Percentiles rank a stretch among this genome's conserved stretches.
phyloP scores from a whole-genome alignment of 2,113 vertebrate genomes.

The Anguilla rostrata region DNA sequence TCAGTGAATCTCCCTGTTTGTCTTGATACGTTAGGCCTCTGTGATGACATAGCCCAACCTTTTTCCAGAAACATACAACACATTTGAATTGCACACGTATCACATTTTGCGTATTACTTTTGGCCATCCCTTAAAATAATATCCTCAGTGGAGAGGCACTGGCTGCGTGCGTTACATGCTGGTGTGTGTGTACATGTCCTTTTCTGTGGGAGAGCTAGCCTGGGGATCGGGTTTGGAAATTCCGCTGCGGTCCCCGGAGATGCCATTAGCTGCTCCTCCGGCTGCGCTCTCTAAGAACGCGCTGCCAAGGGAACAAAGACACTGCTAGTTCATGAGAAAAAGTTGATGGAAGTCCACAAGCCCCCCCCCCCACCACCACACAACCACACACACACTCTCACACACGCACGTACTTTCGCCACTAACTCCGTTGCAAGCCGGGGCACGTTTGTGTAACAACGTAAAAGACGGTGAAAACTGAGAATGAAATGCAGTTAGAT shows the following conservation, averaged over 20 bases:
- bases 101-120: neutral
- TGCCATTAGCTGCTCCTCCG: constrained; percentile 26
- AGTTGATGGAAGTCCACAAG: constrained; percentile 16
- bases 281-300: constrained; percentile 23
- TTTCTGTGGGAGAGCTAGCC: constrained; percentile 4
- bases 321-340: constrained; percentile 18
- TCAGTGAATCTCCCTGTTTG: neutral
- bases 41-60: neutral
- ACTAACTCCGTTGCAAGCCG: neutral
- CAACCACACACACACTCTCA: neutral
- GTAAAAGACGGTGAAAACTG: neutral
- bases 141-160: neutral
- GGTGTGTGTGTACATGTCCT: neutral
- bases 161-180: neutral
- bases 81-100: too few species aligned
- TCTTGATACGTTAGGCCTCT: neutral
- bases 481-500: neutral
- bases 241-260: constrained; percentile 32
- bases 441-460: neutral
- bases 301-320: constrained; percentile 28
- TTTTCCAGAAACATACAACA: neutral
- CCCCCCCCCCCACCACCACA: neutral
- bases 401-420: too few species aligned
- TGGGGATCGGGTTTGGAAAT: constrained; percentile 18
- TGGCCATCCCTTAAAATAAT: neutral